Evolutionary conservation across 1,140 invertebrate species (phyloP), one percentile per base, ranked within the genome.

Genomic region (Bradysia coprophila): DNA sequence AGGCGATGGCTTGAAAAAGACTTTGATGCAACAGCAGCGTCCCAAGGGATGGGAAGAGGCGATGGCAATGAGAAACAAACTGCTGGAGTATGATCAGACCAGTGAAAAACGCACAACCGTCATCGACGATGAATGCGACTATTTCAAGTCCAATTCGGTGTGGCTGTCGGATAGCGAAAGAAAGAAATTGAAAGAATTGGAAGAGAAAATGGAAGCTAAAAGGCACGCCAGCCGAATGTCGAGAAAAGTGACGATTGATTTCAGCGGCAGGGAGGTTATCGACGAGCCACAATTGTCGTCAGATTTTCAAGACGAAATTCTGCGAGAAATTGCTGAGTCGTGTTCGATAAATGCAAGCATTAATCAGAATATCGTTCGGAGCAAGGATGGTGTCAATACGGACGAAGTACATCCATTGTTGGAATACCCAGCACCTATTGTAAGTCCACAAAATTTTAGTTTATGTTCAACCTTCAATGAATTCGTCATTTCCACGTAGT

Each of bases 121-220:
- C 2, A 93, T 92, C 45, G 92, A 97, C 59, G 92, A 96, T 61
- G 86, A 96, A 56, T 76, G 77, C 46, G 93, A 97, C 62, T 96
- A 96, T 61, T 97, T 88, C 64, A 74, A 76, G 45, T 50, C 78
- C 5, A 78, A 76, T 56, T 80, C 78, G 45, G 77, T 77, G 18
- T 95, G 91, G 90, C 59, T 91, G 3, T 76, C 69, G 34, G 65
- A 78, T 11, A 59, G 67, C 10, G 78, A 92, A 53, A 68, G 77
- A 48, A 69, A 76, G 28, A 69, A 73, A 43, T 63, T 83, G 34
- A 64, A 76, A 43, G 73, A 79, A 49, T 73, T 79, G 16, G 76
- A 85, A 56, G 72, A 78, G 45, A 69, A 81, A 44, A 59, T 79
- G 37, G 65, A 75, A 24, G 72, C 74, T 1, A 66, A 70, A 47